phyloP scores from a whole-genome alignment of 2,797 vertebrate genomes.

The Mormyrops attenuatus region DNA sequence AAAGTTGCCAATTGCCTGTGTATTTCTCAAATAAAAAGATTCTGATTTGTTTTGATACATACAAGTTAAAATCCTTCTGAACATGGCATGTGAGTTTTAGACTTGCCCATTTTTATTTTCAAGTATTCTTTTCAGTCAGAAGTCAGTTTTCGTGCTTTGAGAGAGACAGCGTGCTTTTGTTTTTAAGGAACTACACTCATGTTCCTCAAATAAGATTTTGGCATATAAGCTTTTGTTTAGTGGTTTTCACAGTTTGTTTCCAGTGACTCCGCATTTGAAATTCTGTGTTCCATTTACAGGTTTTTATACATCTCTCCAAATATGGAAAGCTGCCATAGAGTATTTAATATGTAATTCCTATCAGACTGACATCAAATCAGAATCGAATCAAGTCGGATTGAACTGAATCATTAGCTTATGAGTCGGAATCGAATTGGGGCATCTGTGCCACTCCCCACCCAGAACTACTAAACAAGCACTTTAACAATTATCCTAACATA shows the following conservation, averaged over 20 bases:
- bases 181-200: neutral
- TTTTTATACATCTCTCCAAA: neutral
- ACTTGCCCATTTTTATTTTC: neutral
- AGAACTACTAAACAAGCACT: neutral
- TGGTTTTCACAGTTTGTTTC: neutral
- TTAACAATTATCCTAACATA: neutral
- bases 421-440: neutral
- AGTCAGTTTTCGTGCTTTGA: neutral
- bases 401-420: neutral
- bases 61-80: neutral
- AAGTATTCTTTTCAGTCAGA: neutral
- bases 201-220: neutral
- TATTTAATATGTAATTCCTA: neutral
- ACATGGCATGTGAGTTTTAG: neutral
- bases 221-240: neutral
- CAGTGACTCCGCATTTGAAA: neutral
- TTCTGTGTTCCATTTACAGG: neutral
- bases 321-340: neutral
- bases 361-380: neutral
- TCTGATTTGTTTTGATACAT: neutral
- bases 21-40: neutral
- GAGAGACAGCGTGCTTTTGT: neutral
- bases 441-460: neutral
- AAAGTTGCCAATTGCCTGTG: neutral
- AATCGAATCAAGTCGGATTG: neutral